A percentile compares a stretch with the other conserved stretches of the same genome.
Evolutionary conservation across 2,113 vertebrate genomes (phyloP).

Genomic region (Eretmochelys imbricata): DNA sequence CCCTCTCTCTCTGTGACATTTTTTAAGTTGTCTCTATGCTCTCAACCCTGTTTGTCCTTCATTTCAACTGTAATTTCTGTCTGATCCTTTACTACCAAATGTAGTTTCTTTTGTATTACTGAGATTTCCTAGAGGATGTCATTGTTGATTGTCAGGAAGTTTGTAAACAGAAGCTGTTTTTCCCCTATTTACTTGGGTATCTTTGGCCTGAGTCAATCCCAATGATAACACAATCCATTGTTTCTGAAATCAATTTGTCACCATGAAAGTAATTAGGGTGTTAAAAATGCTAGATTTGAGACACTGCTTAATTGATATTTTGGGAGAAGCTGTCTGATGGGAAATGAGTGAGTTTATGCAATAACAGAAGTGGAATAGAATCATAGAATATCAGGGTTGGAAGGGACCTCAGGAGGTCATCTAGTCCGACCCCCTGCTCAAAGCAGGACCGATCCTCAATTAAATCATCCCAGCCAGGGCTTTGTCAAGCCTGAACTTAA

Average conservation of each 20-base stretch:
- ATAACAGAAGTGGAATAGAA: not conserved
- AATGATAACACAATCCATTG: not conserved
- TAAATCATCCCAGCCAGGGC: too few species aligned
- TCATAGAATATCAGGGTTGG: too few species aligned
- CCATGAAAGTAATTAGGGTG: not conserved
- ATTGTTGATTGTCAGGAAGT: not conserved
- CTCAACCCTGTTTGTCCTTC: not conserved
- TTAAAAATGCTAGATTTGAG: not conserved
- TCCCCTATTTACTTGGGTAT: conserved; percentile 11
- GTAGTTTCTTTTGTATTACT: not conserved
- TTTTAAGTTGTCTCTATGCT: not conserved
- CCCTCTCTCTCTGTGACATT: not conserved
- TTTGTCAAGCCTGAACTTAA: too few species aligned
- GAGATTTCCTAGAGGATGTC: not conserved
- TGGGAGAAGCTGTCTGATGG: not conserved
- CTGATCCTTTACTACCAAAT: not conserved
- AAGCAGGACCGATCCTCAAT: too few species aligned
- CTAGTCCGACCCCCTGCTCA: too few species aligned
- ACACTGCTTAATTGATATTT: not conserved
- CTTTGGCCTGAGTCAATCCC: not conserved
- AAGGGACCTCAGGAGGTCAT: too few species aligned
- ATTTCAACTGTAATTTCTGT: not conserved
- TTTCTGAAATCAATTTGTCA: not conserved
- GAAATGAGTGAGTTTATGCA: conserved; percentile 19
- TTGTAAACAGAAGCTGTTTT: not conserved